Evolutionary conservation across 2,113 vertebrate species (phyloP).

Genomic region (Oreotrochilus melanogaster): DNA sequence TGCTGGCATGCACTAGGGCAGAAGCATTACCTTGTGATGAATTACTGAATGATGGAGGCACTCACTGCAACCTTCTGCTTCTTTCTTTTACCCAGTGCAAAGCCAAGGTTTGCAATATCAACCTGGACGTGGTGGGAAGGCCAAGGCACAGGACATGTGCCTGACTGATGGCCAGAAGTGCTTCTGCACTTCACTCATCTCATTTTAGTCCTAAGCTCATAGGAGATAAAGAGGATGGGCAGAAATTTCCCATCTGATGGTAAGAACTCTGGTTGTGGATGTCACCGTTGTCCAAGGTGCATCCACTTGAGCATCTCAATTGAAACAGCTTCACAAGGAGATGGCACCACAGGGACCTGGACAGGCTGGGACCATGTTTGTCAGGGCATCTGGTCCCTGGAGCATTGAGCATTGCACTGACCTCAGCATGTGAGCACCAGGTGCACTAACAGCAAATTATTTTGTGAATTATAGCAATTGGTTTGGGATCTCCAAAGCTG

Average conservation of each 20-base stretch:
- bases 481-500: not conserved
- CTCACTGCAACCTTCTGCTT: not conserved
- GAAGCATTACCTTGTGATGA: slow-evolving; percentile 38
- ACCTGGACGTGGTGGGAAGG: not conserved
- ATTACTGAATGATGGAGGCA: slow-evolving; percentile 26
- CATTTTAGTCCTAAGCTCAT: not conserved
- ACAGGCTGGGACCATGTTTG: not conserved
- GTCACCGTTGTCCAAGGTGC: not conserved
- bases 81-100: not conserved
- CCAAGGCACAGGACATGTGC: rapidly evolving
- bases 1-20: not conserved
- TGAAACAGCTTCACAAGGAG: not conserved
- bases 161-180: not conserved
- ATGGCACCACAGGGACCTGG: not conserved
- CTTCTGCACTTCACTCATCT: not conserved
- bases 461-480: not conserved
- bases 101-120: not conserved
- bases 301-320: not conserved
- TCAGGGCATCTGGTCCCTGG: not conserved
- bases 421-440: not conserved
- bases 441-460: not conserved
- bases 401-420: not conserved
- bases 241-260: not conserved
- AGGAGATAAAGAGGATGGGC: not conserved
- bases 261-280: not conserved